phyloP scores from a whole-genome alignment of 1,140 invertebrate genomes.

The Pseudomyrmex dendroicus region DNA sequence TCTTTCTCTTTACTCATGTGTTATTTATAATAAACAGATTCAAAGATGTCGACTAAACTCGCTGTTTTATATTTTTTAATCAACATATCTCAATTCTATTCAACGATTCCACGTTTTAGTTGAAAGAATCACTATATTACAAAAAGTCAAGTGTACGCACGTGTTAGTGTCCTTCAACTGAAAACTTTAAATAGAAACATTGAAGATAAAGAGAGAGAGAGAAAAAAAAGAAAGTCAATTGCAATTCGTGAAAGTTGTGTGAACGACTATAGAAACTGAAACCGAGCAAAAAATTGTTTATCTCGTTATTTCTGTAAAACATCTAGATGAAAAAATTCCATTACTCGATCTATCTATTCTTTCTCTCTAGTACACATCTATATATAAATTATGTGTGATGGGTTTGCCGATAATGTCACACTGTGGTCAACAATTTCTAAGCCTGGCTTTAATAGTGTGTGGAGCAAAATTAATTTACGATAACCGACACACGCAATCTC shows the following conservation, averaged over 20 bases:
- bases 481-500: neutral
- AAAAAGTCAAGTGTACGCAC: too few relatives aligned
- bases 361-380: constrained; percentile 3
- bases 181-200: neutral
- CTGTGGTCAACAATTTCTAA: constrained; percentile 1
- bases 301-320: constrained; percentile 4
- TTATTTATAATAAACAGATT: neutral
- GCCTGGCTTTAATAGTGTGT: constrained; percentile 7
- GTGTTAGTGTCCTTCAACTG: neutral
- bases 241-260: constrained; percentile 23
- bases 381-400: constrained; percentile 34
- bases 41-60: neutral
- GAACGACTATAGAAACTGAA: constrained; percentile 16
- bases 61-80: neutral
- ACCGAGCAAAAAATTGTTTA: constrained; percentile 5
- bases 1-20: neutral
- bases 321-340: neutral
- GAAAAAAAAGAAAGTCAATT: neutral
- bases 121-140: too few relatives aligned
- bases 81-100: too few relatives aligned
- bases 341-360: neutral
- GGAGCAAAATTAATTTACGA: constrained; percentile 12
- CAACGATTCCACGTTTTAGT: too few relatives aligned
- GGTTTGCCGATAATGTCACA: constrained; percentile 8
- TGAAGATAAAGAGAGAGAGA: neutral